Evolutionary conservation across 2,888 invertebrate species (phyloP).

Genomic region (Bibio marci): DNA sequence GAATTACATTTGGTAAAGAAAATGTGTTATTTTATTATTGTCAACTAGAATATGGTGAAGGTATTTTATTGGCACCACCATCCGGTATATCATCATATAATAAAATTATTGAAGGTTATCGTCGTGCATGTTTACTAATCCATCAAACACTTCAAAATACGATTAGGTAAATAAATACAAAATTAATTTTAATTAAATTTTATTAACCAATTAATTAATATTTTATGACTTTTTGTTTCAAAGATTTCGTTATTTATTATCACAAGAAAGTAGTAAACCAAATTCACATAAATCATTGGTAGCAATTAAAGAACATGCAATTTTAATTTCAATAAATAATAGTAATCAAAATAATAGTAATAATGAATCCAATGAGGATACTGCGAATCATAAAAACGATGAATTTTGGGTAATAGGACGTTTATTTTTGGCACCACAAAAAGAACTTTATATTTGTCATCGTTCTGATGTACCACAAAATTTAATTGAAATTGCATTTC

Average conservation of each 20-base stretch:
- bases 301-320: slow-evolving; percentile 70
- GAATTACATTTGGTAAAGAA: slow-evolving; percentile 49
- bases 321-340: slow-evolving; percentile 38
- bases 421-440: slow-evolving; percentile 55
- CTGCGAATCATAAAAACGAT: neutral
- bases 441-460: slow-evolving; percentile 77
- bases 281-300: slow-evolving; percentile 36
- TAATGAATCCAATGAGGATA: slow-evolving; percentile 27
- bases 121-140: slow-evolving; percentile 50
- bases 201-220: too few species aligned
- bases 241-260: slow-evolving; percentile 18
- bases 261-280: slow-evolving; percentile 29
- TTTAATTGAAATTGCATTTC: slow-evolving; percentile 74
- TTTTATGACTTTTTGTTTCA: slow-evolving; percentile 3
- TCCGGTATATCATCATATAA: slow-evolving; percentile 22
- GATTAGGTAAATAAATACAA: slow-evolving; percentile 27
- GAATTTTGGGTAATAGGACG: slow-evolving; percentile 70
- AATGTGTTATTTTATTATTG: slow-evolving; percentile 63
- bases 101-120: slow-evolving; percentile 51
- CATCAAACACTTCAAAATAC: slow-evolving; percentile 56
- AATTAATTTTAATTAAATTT: neutral
- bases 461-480: slow-evolving; percentile 75
- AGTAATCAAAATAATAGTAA: neutral
- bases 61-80: slow-evolving; percentile 47
- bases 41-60: slow-evolving; percentile 51